phyloP scores from a whole-genome alignment of 2,888 invertebrate species.

The Galeopsomyia nigrocyanea region DNA sequence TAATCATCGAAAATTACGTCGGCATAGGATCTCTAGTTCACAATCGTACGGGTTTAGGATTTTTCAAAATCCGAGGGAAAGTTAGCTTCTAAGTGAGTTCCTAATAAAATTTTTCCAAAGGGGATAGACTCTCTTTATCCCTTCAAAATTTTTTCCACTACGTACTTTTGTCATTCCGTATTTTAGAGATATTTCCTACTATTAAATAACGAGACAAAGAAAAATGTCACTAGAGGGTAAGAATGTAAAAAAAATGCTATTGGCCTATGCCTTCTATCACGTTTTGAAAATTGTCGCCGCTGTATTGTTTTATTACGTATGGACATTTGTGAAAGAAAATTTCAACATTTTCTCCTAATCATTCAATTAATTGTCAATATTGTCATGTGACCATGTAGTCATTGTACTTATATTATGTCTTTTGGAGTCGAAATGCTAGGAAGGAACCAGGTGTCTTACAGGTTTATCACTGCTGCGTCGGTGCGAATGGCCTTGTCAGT shows the following conservation, averaged over 20 bases:
- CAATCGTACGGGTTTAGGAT: conserved; percentile 87
- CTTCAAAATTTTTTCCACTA: conserved; percentile 32
- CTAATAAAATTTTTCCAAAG: conserved; percentile 6
- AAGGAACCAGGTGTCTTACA: too few relatives aligned
- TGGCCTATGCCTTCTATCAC: conserved; percentile 43
- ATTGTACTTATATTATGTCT: conserved; percentile 22
- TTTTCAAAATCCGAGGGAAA: conserved; percentile 88
- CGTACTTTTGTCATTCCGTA: conserved; percentile 30
- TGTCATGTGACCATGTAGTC: not conserved
- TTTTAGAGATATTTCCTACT: conserved; percentile 30
- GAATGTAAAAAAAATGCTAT: conserved; percentile 32
- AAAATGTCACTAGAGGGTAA: conserved; percentile 38
- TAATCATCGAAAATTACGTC: conserved; percentile 85
- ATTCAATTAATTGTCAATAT: conserved; percentile 29
- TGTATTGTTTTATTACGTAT: conserved; percentile 39
- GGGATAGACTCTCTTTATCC: conserved; percentile 5
- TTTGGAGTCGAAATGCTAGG: conserved; percentile 35
- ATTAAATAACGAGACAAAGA: conserved; percentile 18
- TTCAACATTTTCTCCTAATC: conserved; percentile 33
- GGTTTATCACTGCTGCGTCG: too few relatives aligned
- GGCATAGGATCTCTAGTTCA: conserved; percentile 84
- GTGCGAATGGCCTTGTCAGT: too few relatives aligned
- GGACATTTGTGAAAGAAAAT: conserved; percentile 33
- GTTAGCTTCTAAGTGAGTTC: conserved; percentile 75
- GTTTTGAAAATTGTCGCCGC: conserved; percentile 41